Evolutionary conservation across 2,113 vertebrate species (phyloP).

Genomic region (Colossoma macropomum): DNA sequence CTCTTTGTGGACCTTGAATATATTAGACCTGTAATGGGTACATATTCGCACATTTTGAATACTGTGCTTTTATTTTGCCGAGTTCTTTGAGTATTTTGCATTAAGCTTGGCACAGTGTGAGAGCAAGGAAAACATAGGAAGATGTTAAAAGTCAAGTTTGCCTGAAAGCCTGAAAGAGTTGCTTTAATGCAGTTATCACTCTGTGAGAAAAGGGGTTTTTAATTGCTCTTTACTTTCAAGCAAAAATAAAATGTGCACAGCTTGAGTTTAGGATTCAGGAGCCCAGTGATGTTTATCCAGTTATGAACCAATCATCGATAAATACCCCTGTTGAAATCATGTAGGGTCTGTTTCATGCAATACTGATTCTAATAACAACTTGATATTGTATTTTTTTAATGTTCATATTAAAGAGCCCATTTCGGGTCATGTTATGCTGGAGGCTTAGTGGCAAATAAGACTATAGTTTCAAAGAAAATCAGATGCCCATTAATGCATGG

Average conservation of each 20-base stretch:
- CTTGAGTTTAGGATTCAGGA: neutral
- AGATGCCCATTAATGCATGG: too few relatives aligned
- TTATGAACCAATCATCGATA: neutral
- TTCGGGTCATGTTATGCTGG: too few relatives aligned
- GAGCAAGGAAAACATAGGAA: neutral
- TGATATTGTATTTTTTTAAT: neutral
- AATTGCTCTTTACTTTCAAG: neutral
- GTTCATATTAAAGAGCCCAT: too few relatives aligned
- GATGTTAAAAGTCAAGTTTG: neutral
- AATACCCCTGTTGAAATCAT: neutral
- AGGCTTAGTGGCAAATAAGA: neutral
- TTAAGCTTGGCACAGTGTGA: neutral
- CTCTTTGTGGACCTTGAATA: neutral
- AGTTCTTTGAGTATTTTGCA: neutral
- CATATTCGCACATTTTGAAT: neutral
- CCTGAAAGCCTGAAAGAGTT: neutral
- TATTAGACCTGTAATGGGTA: neutral
- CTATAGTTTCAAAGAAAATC: neutral
- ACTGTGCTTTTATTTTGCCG: neutral
- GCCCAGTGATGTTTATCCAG: neutral
- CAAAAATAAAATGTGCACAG: neutral
- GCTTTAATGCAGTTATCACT: neutral
- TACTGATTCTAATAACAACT: too few relatives aligned
- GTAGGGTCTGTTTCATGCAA: too few relatives aligned
- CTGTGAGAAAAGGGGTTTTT: neutral